Base-by-base conservation (phyloP, 2,797 vertebrate species). In the Xyrichtys novacula region DNA sequence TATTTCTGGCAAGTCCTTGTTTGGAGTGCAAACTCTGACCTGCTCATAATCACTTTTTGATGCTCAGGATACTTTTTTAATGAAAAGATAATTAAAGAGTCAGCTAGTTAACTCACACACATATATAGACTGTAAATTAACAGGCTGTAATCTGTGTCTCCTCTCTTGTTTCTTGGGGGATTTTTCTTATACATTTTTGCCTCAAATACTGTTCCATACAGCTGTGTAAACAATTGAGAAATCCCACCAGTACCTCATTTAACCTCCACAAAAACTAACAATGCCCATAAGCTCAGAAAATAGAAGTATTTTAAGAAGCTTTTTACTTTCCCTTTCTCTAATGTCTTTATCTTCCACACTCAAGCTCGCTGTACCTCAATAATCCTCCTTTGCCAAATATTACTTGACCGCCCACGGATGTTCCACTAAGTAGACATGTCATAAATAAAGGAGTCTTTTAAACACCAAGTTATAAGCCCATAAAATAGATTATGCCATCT, bases 371-470 rank as follows among this genome's bases (percentile, higher is more conserved):
- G 47, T 55, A 32, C 26, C 62, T 71, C 31, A 48, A 60, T 68
- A 80, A 76, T 77, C 62, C 56, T 47, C 40, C 58, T 65, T 65
- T 75, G 53, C 64, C 60, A 80, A 73, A 86, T 77, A 71, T 79
- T 44, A 80, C 70, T 76, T 56, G 64, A 52, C 68, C 62, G 19
- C 74, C 71, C 70, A 85, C 53, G 38, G 74, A 81, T 55, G 65
- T 78, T 73, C 60, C 74, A 58, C 54, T 70, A 47, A 80, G 72
- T 69, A 80, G 70, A 76, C 77, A 71, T 40, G 48, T 68, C 34
- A 52, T 26, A 57, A 76, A 80, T 69, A 83, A 71, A 65, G 19
- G 31, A 46, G 43, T 70, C 71, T 78, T 81, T 50, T 66, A 56
- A 80, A 65, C 48, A 65, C 48, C 34, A 59, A 78, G 66, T 67